These are phyloP conservation scores for Drosophila longiperda DNA, from an alignment of 2,888 invertebrate genomes.

Conservation along the genomic window DNA sequence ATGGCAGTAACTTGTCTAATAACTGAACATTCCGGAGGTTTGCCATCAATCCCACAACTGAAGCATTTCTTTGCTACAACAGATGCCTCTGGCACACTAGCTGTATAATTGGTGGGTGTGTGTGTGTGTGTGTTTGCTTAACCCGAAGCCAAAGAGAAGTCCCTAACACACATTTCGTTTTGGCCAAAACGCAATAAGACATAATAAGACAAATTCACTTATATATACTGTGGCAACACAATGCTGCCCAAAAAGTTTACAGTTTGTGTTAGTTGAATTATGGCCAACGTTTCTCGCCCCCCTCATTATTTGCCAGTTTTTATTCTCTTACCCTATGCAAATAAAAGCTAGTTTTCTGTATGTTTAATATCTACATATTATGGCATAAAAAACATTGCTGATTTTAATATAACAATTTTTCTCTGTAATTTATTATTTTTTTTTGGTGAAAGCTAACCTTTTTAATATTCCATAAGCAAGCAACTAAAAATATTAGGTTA, in stretches of 20 bases:
- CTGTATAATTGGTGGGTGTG: conserved; percentile 43
- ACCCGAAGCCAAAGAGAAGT: conserved; percentile 26
- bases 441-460: not conserved
- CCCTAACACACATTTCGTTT: conserved; percentile 21
- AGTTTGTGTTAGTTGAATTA: conserved; percentile 67
- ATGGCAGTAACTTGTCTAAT: conserved; percentile 13
- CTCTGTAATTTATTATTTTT: not conserved
- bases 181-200: not conserved
- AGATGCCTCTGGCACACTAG: conserved; percentile 41
- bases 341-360: not conserved
- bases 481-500: not conserved
- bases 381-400: not conserved
- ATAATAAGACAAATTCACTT: conserved; percentile 24
- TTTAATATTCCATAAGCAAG: not conserved
- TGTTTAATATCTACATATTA: too few species aligned
- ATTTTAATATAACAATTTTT: not conserved
- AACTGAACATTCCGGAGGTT: not conserved
- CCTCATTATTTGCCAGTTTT: conserved; percentile 9
- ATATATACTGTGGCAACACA: conserved; percentile 43
- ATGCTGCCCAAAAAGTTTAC: conserved; percentile 58
- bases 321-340: not conserved
- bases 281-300: conserved; percentile 39
- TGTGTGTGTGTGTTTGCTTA: conserved; percentile 13
- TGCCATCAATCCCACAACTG: conserved; percentile 11
- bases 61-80: conserved; percentile 24